A percentile compares a stretch with the other conserved stretches of the same genome.
phyloP scores from a whole-genome alignment of 2,888 invertebrate species.

The Euzetes globulus region DNA sequence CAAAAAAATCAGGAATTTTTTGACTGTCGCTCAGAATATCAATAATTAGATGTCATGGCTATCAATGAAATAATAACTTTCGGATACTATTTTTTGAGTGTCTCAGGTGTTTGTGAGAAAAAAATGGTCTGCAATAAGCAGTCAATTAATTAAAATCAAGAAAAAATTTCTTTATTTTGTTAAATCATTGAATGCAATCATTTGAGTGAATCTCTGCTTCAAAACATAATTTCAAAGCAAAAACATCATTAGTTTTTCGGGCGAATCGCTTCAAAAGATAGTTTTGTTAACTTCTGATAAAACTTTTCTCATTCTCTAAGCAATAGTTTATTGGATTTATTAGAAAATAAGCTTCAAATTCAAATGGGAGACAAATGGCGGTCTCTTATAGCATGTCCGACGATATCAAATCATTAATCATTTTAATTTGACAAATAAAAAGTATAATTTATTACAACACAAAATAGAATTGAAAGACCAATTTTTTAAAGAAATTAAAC shows the following conservation, averaged over 20 bases:
- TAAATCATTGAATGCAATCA: neutral
- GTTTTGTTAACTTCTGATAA: too few relatives aligned
- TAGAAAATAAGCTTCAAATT: neutral
- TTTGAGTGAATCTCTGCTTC: neutral
- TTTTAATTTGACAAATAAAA: slow-evolving; percentile 21
- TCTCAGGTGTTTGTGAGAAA: too few relatives aligned
- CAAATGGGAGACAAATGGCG: neutral
- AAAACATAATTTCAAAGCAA: neutral
- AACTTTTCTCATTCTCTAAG: too few relatives aligned
- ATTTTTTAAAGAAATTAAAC: neutral
- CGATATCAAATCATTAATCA: slow-evolving; percentile 17
- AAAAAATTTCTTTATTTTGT: too few relatives aligned
- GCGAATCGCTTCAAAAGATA: neutral
- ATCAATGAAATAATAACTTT: too few relatives aligned
- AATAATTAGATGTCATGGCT: too few relatives aligned
- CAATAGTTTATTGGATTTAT: neutral
- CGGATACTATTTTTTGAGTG: too few relatives aligned
- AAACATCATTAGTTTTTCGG: neutral
- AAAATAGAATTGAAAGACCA: neutral
- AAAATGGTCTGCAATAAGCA: too few relatives aligned
- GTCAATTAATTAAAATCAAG: too few relatives aligned
- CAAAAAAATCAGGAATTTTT: neutral
- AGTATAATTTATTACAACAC: neutral
- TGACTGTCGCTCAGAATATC: neutral
- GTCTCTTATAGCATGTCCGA: neutral